These are phyloP conservation scores for Threskiornis aethiopicus DNA, from an alignment of 2,797 vertebrate species.

Conservation along the genomic window DNA sequence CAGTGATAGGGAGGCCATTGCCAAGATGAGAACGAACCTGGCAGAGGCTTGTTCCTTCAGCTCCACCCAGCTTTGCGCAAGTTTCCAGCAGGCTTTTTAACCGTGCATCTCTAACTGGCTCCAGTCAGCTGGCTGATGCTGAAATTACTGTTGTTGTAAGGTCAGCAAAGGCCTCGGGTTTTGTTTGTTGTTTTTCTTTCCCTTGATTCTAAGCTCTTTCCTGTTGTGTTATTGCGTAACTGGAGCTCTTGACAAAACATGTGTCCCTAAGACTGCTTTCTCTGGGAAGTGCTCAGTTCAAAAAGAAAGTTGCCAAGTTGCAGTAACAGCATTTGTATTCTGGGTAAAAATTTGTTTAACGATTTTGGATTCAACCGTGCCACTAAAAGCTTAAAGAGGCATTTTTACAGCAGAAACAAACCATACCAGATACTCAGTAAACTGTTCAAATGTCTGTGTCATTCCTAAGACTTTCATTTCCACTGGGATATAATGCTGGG, in stretches of 20 bases:
- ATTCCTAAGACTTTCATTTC: slow-evolving; percentile 12
- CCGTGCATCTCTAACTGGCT: not conserved
- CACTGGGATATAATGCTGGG: not conserved
- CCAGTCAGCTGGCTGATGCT: not conserved
- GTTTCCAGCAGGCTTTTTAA: not conserved
- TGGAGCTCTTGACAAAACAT: not conserved
- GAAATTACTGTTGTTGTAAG: not conserved
- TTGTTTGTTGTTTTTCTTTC: not conserved
- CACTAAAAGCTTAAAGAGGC: not conserved
- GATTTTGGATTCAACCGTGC: not conserved
- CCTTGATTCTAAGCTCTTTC: not conserved
- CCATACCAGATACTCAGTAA: not conserved
- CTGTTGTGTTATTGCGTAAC: not conserved
- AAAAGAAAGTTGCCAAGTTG: not conserved
- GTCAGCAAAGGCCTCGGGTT: not conserved
- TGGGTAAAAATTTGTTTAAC: not conserved
- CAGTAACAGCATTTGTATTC: not conserved
- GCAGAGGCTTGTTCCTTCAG: not conserved
- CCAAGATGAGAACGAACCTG: not conserved
- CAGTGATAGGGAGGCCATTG: not conserved
- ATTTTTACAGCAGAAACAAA: not conserved
- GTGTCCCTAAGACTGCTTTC: not conserved
- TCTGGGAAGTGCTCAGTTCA: not conserved
- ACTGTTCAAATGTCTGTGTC: not conserved
- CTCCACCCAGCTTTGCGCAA: not conserved